Evolutionary conservation across 1,140 invertebrate species (phyloP).

Genomic region (Cryptotermes secundus): DNA sequence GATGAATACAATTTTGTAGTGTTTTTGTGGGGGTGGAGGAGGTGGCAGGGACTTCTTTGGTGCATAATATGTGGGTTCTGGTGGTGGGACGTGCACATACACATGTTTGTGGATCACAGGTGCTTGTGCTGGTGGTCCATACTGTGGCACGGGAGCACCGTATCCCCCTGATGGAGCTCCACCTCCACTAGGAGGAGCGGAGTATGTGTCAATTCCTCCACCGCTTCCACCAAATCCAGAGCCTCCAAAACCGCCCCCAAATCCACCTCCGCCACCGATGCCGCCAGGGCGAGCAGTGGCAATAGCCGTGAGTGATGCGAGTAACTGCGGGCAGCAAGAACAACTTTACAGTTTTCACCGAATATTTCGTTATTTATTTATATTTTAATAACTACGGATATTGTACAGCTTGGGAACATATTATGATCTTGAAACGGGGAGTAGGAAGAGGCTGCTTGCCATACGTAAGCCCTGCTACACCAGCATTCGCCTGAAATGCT

Average conservation of each 20-base stretch:
- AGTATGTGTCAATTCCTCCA: slow-evolving; percentile 40
- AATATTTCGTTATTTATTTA: neutral
- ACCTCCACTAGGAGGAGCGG: slow-evolving; percentile 42
- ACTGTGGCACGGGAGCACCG: slow-evolving; percentile 61
- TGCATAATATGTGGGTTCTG: slow-evolving; percentile 71
- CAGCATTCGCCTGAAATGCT: too few species aligned
- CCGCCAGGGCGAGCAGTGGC: slow-evolving; percentile 35
- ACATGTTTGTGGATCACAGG: slow-evolving; percentile 83
- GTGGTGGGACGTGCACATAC: slow-evolving; percentile 82
- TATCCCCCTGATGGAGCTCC: slow-evolving; percentile 44
- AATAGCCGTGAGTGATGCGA: slow-evolving; percentile 29
- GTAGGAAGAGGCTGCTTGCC: too few species aligned
- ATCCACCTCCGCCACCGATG: slow-evolving; percentile 40
- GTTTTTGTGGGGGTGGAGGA: slow-evolving; percentile 73
- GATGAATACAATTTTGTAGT: slow-evolving; percentile 89
- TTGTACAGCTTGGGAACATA: too few species aligned
- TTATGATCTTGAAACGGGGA: too few species aligned
- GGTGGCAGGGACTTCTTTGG: slow-evolving; percentile 51
- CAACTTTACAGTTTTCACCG: neutral
- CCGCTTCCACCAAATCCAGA: slow-evolving; percentile 43
- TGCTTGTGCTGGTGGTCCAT: slow-evolving; percentile 68
- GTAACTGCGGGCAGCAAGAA: slow-evolving; percentile 17
- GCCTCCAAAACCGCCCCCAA: slow-evolving; percentile 45
- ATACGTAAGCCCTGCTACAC: too few species aligned
- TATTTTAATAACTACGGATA: too few species aligned